phyloP scores from a whole-genome alignment of 2,888 invertebrate genomes.

The Chaetogeoica ovagalla region DNA sequence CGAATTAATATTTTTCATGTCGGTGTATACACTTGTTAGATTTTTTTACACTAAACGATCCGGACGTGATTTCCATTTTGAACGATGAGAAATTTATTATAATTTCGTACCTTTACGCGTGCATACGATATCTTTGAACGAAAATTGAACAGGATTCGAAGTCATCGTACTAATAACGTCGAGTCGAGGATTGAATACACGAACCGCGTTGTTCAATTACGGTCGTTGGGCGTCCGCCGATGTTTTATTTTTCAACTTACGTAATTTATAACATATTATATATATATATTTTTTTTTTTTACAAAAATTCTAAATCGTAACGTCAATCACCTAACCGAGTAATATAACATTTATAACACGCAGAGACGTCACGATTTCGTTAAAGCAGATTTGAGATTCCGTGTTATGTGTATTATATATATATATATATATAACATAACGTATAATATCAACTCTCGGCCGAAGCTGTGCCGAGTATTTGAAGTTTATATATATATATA shows the following conservation, averaged over 20 bases:
- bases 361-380: neutral
- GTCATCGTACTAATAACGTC: no score
- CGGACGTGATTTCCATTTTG: no score
- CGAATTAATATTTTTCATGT: no score
- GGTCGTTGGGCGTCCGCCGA: neutral
- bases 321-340: neutral
- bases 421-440: no score
- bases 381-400: neutral
- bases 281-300: neutral
- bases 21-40: no score
- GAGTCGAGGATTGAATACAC: neutral
- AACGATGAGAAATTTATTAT: no score
- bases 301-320: neutral
- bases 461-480: neutral
- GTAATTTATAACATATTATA: neutral
- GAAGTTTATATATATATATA: neutral
- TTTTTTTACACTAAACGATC: no score
- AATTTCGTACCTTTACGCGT: no score
- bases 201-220: neutral
- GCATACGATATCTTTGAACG: no score
- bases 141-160: no score
- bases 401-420: no score
- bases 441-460: no score
- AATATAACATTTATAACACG: neutral
- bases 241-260: conserved; percentile 22